Evolutionary conservation across 2,797 vertebrate species (phyloP).

Genomic region (Onychomys arenicola): DNA sequence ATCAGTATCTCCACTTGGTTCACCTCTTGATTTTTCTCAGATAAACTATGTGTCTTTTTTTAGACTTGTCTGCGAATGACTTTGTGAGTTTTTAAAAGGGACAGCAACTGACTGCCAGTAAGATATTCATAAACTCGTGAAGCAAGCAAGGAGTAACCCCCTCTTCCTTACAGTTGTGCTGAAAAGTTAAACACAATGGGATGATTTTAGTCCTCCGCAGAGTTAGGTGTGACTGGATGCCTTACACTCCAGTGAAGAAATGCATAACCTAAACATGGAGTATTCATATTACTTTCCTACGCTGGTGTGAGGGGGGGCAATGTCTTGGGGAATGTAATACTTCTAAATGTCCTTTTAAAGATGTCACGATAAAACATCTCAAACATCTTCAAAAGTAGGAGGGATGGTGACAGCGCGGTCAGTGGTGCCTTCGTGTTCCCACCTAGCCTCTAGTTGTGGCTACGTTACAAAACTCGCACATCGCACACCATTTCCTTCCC

Average conservation of each 20-base stretch:
- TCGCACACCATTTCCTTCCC: neutral
- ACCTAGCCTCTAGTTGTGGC: neutral
- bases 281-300: neutral
- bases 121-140: slow-evolving; percentile 12
- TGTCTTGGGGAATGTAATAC: slow-evolving; percentile 25
- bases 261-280: slow-evolving; percentile 19
- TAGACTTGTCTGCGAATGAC: slow-evolving; percentile 50
- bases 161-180: neutral
- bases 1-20: slow-evolving; percentile 18
- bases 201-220: slow-evolving; percentile 22
- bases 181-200: slow-evolving; percentile 30
- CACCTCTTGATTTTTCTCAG: slow-evolving; percentile 49
- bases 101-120: neutral
- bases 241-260: slow-evolving; percentile 46
- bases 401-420: neutral
- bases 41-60: slow-evolving; percentile 21
- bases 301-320: neutral
- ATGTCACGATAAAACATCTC: slow-evolving; percentile 26
- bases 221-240: slow-evolving; percentile 1
- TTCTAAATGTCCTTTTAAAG: slow-evolving; percentile 50
- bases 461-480: neutral
- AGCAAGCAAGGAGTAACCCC: slow-evolving; percentile 15
- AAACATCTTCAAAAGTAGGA: neutral
- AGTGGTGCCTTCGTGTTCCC: neutral
- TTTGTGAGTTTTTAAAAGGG: slow-evolving; percentile 55